Conservation (phyloP, 2,797 vertebrate species). For the Miichthys miiuy region DNA sequence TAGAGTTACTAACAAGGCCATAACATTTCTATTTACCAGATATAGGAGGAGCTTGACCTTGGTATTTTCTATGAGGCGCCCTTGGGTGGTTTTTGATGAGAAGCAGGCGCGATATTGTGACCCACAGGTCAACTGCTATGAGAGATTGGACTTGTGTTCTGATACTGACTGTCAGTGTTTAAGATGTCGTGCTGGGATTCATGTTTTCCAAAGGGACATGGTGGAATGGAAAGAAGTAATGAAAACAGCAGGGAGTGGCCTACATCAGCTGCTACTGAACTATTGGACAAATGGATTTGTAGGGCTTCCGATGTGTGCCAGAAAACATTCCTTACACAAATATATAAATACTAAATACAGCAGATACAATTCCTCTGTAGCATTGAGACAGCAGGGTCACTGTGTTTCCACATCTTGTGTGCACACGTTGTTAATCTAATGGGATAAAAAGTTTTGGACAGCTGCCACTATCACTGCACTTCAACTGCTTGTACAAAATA, state of each 20-base stretch:
- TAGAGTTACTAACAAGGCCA: conserved; percentile 48
- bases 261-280: conserved; percentile 20
- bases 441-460: background rate
- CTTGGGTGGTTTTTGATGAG: conserved; percentile 63
- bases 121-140: conserved; percentile 52
- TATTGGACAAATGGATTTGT: conserved; percentile 9
- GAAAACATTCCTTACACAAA: background rate
- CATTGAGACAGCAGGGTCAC: background rate
- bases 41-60: conserved; percentile 53
- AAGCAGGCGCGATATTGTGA: conserved; percentile 43
- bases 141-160: conserved; percentile 66
- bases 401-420: background rate
- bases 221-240: conserved; percentile 44
- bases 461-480: background rate
- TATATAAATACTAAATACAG: background rate
- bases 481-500: background rate
- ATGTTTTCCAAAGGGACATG: conserved; percentile 49
- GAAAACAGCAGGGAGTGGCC: conserved; percentile 39
- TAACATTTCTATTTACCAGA: conserved; percentile 57
- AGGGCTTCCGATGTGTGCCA: background rate
- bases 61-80: conserved; percentile 37
- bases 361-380: background rate
- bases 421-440: too few relatives aligned
- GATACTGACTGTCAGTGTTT: conserved; percentile 46
- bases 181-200: conserved; percentile 54